Percentiles rank a stretch among this genome's conserved stretches.
These are phyloP conservation scores for Gari tellinella DNA, from an alignment of 2,888 invertebrate species.

Conservation along the genomic window DNA sequence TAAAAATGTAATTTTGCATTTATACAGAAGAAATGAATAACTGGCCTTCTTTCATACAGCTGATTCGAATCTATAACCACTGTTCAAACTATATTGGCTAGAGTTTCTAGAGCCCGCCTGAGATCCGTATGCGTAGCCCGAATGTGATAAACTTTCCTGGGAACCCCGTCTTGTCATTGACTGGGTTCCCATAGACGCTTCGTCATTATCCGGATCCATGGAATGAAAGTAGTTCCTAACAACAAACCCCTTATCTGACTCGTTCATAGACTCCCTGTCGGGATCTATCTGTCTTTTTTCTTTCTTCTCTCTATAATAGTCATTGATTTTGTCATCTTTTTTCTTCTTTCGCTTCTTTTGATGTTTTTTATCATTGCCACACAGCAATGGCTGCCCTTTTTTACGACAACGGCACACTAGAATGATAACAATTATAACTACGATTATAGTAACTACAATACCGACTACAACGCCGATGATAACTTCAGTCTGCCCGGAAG, in stretches of 20 bases:
- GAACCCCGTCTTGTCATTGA: constrained; percentile 57
- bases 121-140: constrained; percentile 43
- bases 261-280: constrained; percentile 72
- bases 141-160: constrained; percentile 47
- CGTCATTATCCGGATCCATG: constrained; percentile 70
- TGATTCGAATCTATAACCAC: constrained; percentile 53
- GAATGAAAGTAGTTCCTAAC: constrained; percentile 77
- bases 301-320: constrained; percentile 64
- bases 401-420: constrained; percentile 61
- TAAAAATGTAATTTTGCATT: too few relatives aligned
- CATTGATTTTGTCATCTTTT: constrained; percentile 9
- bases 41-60: constrained; percentile 36
- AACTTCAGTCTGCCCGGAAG: constrained; percentile 12
- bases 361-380: constrained; percentile 19
- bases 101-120: constrained; percentile 47
- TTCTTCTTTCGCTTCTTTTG: constrained; percentile 19
- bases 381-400: constrained; percentile 44
- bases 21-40: too few relatives aligned
- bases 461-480: constrained; percentile 50
- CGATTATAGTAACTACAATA: constrained; percentile 60
- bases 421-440: constrained; percentile 60
- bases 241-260: constrained; percentile 79
- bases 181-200: constrained; percentile 52
- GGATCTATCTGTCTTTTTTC: constrained; percentile 64
- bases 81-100: constrained; percentile 58